Evolutionary conservation across 2,888 invertebrate genomes (phyloP).

Genomic region (Athripsodes cinereus): DNA sequence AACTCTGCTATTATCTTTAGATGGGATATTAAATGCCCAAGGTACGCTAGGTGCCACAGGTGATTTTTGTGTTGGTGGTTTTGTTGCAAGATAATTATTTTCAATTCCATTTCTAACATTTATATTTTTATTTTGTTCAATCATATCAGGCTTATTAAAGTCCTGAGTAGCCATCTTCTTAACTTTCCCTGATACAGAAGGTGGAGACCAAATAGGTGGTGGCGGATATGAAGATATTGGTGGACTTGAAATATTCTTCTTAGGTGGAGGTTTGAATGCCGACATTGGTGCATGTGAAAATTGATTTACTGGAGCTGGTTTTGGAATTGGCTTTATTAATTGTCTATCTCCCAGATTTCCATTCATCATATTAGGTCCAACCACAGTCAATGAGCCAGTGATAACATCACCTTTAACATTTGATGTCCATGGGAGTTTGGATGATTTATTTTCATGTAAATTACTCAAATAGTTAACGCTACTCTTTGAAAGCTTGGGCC

Average conservation of each 20-base stretch:
- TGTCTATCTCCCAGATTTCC: conserved; percentile 27
- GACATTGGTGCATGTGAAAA: conserved; percentile 75
- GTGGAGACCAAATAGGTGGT: conserved; percentile 44
- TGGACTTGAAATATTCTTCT: conserved; percentile 38
- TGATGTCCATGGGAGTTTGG: conserved; percentile 42
- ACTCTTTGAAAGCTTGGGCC: conserved; percentile 32
- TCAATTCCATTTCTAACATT: conserved; percentile 30
- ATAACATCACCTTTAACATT: conserved; percentile 40
- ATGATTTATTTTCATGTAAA: conserved; percentile 35
- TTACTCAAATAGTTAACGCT: conserved; percentile 13
- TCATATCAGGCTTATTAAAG: conserved; percentile 12
- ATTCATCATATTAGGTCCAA: conserved; percentile 28
- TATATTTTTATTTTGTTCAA: conserved; percentile 11
- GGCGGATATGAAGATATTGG: conserved; percentile 33
- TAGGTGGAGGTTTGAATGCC: conserved; percentile 60
- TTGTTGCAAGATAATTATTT: conserved; percentile 20
- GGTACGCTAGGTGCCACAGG: conserved; percentile 34
- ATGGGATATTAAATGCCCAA: conserved; percentile 44
- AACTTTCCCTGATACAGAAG: conserved; percentile 32
- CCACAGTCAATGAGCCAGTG: conserved; percentile 38
- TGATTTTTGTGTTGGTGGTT: conserved; percentile 30
- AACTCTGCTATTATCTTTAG: conserved; percentile 46
- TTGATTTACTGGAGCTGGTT: conserved; percentile 60
- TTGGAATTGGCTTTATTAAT: conserved; percentile 47
- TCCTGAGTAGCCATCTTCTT: conserved; percentile 15